Evolutionary conservation across 2,797 vertebrate genomes (phyloP), one percentile per base, ranked within the genome.

Genomic region (Cossypha niveicapilla): DNA sequence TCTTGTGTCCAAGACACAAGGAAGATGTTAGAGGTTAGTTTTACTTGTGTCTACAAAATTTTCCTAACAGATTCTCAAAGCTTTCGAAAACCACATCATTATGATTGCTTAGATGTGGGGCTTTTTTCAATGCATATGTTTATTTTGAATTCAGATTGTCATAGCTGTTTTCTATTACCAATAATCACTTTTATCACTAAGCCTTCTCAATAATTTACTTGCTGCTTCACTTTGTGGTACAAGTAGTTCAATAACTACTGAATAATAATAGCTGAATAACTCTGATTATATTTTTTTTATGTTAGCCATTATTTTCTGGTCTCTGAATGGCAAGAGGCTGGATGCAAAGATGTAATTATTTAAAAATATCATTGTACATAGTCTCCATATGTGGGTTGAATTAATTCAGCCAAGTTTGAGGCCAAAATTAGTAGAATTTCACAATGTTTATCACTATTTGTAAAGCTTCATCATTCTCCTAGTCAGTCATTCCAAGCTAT

Each of bases 101-200:
- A 63, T 68, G 32, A 61, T 63, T 41, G 21, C 24, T 73, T 34
- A 34, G 34, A 56, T 32, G 22, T 42, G 24, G 51, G 3, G 0
- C 0, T 16, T 56, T 73, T 50, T 50, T 22, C 24, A 47, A 13
- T 42, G 13, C 18, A 19, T 7, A 2, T 4, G 2, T 54, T 54
- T 65, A 24, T 18, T 67, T 74, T 75, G 12, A 70, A 51, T 77
- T 77, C 37, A 74, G 34, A 25, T 42, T 44, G 24, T 22, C 37
- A 12, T 8, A 51, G 61, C 50, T 88, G 18, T 42, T 77, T 61
- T 41, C 30, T 47, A 9, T 53, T 51, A 34, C n/a, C n/a, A 61
- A 4, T 4, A 47, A 24, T 41, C 4, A 25, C 7, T 68, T 71
- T 44, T 58, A 41, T 56, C 41, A 48, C 28, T 48, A 75, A 71